Base-by-base conservation (phyloP, 2,888 invertebrate species). In the Formica aserva region DNA sequence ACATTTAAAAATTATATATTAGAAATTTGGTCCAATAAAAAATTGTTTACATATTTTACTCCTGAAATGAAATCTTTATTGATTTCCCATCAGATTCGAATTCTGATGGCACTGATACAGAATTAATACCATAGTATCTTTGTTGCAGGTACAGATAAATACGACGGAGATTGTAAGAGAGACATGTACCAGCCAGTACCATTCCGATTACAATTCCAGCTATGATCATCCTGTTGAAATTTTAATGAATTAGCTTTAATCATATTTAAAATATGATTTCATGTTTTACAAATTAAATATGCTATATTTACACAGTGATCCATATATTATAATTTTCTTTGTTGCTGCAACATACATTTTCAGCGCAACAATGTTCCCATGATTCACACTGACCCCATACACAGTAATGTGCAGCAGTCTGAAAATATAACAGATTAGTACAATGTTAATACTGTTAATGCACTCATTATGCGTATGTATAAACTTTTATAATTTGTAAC, bases 311-410 rank as follows among this genome's bases (percentile, higher is more conserved):
- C 91, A 86, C 76, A 52, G 89, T 29, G 29, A 89, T 66, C 82
- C 90, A 86, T 41, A 82, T 81, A 48, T 87, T 75, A 3, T 84
- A 63, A 48, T 85, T 35, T 35, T 35, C 85, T 8, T 60, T 48
- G 55, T 86, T 82, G 22, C 66, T n/a, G 76, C 93, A 93, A 76
- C 93, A 93, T 57, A 77, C 45, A 85, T 92, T 91, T 38, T 89
- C 83, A 2, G 77, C 91, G 77, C 92, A 93, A 77, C 93, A 93
- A 22, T 88, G 83, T 82, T 93, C 86, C 26, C 85, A 83, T 41
- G 85, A 65, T 9, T 85, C 38, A 66, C 93, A 93, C 26, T 85
- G 62, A 15, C 88, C 88, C 89, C 90, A 93, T 55, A 88, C 84
- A 77, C 93, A 93, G 71, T 92, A 91, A 85, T 88, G 67, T 11